Percentiles rank a stretch among this genome's conserved stretches.
These are phyloP conservation scores for Portunus trituberculatus DNA, from an alignment of 1,140 invertebrate species.

Conservation along the genomic window DNA sequence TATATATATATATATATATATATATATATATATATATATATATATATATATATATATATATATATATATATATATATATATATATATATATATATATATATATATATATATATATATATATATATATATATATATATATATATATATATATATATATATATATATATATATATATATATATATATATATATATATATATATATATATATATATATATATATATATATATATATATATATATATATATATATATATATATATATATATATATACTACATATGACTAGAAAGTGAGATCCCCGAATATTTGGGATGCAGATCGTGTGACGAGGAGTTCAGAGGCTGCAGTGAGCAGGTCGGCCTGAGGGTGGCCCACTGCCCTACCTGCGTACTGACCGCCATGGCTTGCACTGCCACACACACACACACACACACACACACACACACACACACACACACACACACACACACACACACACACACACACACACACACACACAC, in stretches of 20 bases:
- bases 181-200: slow-evolving; percentile 52
- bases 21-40: slow-evolving; percentile 51
- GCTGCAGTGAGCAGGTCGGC: not conserved
- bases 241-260: slow-evolving; percentile 44
- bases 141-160: slow-evolving; percentile 20
- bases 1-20: slow-evolving; percentile 52
- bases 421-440: slow-evolving; percentile 6
- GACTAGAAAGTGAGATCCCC: too few species aligned
- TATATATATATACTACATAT: slow-evolving; percentile 25
- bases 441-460: not conserved
- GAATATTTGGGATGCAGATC: not conserved
- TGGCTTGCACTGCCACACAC: not conserved
- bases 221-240: slow-evolving; percentile 53
- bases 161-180: slow-evolving; percentile 51
- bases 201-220: slow-evolving; percentile 51
- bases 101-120: not conserved
- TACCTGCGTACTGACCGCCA: not conserved
- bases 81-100: slow-evolving; percentile 11
- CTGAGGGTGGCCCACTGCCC: slow-evolving; percentile 6
- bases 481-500: not conserved
- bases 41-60: slow-evolving; percentile 53
- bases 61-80: slow-evolving; percentile 55
- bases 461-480: not conserved
- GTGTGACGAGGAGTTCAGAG: not conserved
- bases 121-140: not conserved